Base-by-base conservation (phyloP, 2,797 vertebrate species). In the Pyrrhura leucotis region DNA sequence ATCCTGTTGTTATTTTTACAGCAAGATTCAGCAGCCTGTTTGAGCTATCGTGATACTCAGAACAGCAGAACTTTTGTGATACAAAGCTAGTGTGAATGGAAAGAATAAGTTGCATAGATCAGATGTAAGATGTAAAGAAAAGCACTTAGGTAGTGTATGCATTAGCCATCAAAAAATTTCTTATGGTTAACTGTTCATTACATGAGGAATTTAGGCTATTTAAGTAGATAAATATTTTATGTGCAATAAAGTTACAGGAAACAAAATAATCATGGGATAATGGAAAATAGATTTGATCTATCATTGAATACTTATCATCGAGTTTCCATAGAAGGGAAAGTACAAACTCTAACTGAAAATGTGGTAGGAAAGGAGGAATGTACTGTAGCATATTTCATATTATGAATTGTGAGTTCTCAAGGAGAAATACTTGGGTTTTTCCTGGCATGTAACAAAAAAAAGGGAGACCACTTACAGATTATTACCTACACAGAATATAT, bases 1-100 rank as follows among this genome's bases (percentile, higher is more conserved):
- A 29, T 61, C 65, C 37, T 65, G 95, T 92, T 94, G 53, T 89
- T 85, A 89, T 72, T 93, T 93, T 84, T 75, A 89, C 33, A 88
- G 53, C 42, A 79, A 88, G 33, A 66, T 86, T 88, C 62, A 83
- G 82, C n/a, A 69, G 19, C 18, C 2, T 73, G 37, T 56, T 91
- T 59, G 47, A 56, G 93, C 62, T 56, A 4, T 44, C 37, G 12
- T 35, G 50, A 91, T 75, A 37, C 39, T 72, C 14, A 84, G 44
- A 92, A 44, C 4, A 4, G 26, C 42, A 88, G 69, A 51, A 77
- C 39, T 54, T 40, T 9, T 58, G 62, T 61, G 37, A 47, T 77
- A 69, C 7, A 44, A 76, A 89, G 23, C 13, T 42, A 25, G 14
- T 53, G 35, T 33, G 68, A 67, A 63, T n/a, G 37, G 74, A 85